Percentiles rank a stretch among this genome's conserved stretches.
These are phyloP conservation scores for Rhagonycha lutea DNA, from an alignment of 2,888 invertebrate species.

Conservation along the genomic window DNA sequence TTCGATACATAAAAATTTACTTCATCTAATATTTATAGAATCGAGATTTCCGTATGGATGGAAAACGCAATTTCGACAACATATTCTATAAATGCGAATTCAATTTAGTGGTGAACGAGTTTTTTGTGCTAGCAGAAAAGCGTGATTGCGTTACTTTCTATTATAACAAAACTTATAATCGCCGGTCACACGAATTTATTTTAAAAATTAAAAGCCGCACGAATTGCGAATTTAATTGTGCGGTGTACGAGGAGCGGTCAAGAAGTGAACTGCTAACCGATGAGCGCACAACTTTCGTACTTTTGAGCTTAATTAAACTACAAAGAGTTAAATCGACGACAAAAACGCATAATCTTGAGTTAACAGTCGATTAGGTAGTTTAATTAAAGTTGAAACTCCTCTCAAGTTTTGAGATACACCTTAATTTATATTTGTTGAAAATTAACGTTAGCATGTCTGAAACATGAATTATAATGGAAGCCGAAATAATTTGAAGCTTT, in stretches of 20 bases:
- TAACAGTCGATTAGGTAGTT: not conserved
- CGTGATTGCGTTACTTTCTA: not conserved
- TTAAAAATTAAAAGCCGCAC: not conserved
- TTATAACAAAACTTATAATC: not conserved
- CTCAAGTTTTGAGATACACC: not conserved
- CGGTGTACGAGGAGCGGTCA: not conserved
- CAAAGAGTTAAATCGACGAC: not conserved
- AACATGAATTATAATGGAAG: not conserved
- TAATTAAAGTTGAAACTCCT: not conserved
- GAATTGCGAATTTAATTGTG: no score
- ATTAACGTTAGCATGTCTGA: not conserved
- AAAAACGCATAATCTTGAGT: not conserved
- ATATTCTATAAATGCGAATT: slow-evolving; percentile 4
- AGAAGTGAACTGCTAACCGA: not conserved
- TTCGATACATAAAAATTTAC: slow-evolving; percentile 1
- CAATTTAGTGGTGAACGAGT: slow-evolving; percentile 1
- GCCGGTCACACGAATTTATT: not conserved
- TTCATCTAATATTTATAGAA: not conserved
- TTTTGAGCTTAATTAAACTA: not conserved
- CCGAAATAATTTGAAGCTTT: not conserved
- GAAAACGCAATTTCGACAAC: slow-evolving; percentile 3
- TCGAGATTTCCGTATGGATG: not conserved
- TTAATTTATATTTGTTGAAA: not conserved
- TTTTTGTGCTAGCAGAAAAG: not conserved
- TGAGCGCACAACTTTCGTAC: not conserved